Evolutionary conservation across 2,888 invertebrate genomes (phyloP).

Genomic region (Trissolcus japonicus): DNA sequence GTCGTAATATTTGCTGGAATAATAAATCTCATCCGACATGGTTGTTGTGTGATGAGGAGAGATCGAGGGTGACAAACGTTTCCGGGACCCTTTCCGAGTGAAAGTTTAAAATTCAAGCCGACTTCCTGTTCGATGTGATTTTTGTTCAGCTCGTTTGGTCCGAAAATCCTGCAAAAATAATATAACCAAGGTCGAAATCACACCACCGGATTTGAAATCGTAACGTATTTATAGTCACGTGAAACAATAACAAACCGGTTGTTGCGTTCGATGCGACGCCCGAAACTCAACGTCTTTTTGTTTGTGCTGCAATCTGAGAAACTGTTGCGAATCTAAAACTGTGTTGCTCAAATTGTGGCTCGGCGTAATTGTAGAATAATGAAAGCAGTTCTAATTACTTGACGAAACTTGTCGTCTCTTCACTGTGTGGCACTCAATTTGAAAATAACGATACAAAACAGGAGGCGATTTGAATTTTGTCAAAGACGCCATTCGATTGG

Average conservation of each 20-base stretch:
- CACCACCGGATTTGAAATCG: slow-evolving; percentile 22
- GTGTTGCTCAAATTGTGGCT: background rate
- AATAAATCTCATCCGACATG: slow-evolving; percentile 48
- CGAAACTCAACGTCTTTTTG: background rate
- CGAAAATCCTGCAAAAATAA: background rate
- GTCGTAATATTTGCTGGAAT: slow-evolving; percentile 52
- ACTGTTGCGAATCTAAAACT: background rate
- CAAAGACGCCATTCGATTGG: background rate
- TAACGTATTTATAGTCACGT: slow-evolving; percentile 42
- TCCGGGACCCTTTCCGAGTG: background rate
- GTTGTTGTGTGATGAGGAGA: background rate
- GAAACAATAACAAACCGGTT: slow-evolving; percentile 38
- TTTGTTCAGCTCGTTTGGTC: background rate
- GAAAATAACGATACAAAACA: background rate
- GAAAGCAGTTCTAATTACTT: background rate
- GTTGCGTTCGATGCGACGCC: background rate
- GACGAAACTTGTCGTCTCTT: slow-evolving; percentile 1
- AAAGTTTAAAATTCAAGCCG: background rate
- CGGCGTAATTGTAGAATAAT: background rate
- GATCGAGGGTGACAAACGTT: background rate
- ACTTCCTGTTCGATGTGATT: too few relatives aligned
- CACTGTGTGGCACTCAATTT: background rate
- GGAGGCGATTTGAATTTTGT: background rate
- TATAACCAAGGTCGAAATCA: background rate
- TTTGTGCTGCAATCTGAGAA: too few relatives aligned